These are phyloP conservation scores for Bombylius discolor DNA, from an alignment of 2,888 invertebrate species.

Conservation along the genomic window DNA sequence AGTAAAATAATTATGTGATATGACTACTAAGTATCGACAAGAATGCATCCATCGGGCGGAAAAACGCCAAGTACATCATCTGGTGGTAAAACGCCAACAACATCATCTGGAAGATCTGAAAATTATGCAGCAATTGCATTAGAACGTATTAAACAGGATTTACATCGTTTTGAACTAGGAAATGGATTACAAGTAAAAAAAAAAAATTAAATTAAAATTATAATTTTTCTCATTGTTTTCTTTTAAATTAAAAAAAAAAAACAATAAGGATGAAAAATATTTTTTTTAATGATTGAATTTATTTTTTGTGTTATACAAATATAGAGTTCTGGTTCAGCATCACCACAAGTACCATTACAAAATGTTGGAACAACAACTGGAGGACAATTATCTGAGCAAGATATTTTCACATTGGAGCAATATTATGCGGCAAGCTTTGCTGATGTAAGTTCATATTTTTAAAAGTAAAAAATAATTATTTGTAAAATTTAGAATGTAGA, in stretches of 20 bases:
- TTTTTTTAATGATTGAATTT: not conserved
- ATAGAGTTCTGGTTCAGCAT: slow-evolving; percentile 11
- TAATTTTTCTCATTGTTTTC: not conserved
- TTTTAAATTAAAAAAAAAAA: not conserved
- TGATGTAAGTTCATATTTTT: slow-evolving; percentile 10
- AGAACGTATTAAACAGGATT: slow-evolving; percentile 37
- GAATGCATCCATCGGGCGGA: slow-evolving; percentile 39
- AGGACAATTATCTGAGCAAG: slow-evolving; percentile 15
- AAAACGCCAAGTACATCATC: slow-evolving; percentile 27
- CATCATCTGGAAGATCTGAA: slow-evolving; percentile 32
- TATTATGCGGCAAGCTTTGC: slow-evolving; percentile 12
- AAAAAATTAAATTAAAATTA: not conserved
- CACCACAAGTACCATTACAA: slow-evolving; percentile 14
- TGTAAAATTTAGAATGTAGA: too few relatives aligned
- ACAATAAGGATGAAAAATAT: too few relatives aligned
- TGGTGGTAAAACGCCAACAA: slow-evolving; percentile 35
- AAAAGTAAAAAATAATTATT: too few relatives aligned
- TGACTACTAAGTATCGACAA: slow-evolving; percentile 35
- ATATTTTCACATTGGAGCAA: slow-evolving; percentile 13
- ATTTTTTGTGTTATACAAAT: not conserved
- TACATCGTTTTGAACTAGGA: slow-evolving; percentile 35
- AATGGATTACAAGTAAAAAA: slow-evolving; percentile 33
- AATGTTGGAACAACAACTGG: slow-evolving; percentile 9
- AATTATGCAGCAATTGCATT: slow-evolving; percentile 37
- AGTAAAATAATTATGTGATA: slow-evolving; percentile 27